Base-by-base conservation (phyloP, 2,113 vertebrate genomes). In the Gambusia affinis region DNA sequence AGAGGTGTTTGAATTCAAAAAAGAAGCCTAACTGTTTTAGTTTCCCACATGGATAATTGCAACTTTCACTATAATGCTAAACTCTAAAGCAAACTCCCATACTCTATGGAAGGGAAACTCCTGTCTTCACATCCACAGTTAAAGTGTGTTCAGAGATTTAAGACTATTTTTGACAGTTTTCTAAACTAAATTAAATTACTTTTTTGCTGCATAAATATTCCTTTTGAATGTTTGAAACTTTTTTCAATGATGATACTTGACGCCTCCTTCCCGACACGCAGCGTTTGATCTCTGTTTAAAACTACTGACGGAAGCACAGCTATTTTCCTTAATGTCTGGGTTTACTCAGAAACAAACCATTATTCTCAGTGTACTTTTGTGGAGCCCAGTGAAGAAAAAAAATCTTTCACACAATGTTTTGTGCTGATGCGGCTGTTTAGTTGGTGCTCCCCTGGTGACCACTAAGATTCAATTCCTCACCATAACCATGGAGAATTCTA, bases 351-450 rank as follows among this genome's bases (percentile, higher is more conserved):
- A 57, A 57, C 17, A 57, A 57, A 57, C 22, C 51, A 10, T 22
- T 57, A 24, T 57, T 57, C 22, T 57, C 51, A 10, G 22, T n/a
- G 51, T 57, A 24, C 51, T 10, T 57, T 57, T 57, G 51, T 10
- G 24, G 22, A 57, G 51, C 51, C 51, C 51, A 11, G 11, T 24
- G 51, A 57, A 57, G 24, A 57, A 57, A 8, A 37, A 51, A 57
- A n/a, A 57, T 57, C 51, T n/a, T 57, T 57, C 7, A 2, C 51
- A 57, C 51, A 65, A 37, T 33, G 33, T 47, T 78, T 79, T 70
- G 47, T 64, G 85, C 85, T 84, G 78, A 82, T 69, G 19, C 62
- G 64, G 68, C 30, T 70, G 64, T 62, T 33, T 39, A 37, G 29
- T 65, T 54, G 70, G 37, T 57, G 11, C 29, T 39, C 78, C 81